Percentiles rank a stretch among this genome's conserved stretches.
Evolutionary conservation across 2,113 vertebrate species (phyloP).

Genomic region (Rhinoptilus africanus): DNA sequence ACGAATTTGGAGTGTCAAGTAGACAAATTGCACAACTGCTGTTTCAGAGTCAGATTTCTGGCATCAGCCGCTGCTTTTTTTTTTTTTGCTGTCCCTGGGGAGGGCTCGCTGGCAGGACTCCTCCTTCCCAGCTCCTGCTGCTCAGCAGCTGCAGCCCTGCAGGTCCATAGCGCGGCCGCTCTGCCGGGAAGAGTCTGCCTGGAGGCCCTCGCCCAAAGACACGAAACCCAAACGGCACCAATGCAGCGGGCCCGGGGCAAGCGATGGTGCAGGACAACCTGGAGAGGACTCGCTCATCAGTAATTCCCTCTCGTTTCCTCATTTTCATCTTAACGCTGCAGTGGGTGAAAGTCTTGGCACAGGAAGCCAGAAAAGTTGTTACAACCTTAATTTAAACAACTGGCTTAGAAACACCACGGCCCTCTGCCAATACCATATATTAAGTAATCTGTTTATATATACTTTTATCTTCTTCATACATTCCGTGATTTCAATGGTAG

Average conservation of each 20-base stretch:
- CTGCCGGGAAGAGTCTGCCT: rapidly evolving
- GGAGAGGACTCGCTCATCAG: not conserved
- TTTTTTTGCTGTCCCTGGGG: not conserved
- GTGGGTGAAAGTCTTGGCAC: not conserved
- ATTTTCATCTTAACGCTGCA: not conserved
- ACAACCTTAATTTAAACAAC: not conserved
- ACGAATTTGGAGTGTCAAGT: not conserved
- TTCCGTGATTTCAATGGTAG: not conserved
- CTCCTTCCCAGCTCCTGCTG: not conserved
- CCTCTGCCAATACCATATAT: not conserved
- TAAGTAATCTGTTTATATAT: not conserved
- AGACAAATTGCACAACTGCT: not conserved
- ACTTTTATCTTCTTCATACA: not conserved
- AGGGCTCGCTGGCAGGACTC: not conserved
- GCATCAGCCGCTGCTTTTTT: not conserved
- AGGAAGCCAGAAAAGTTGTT: not conserved
- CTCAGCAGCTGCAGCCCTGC: not conserved
- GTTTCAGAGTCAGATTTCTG: not conserved
- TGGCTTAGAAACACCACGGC: not conserved
- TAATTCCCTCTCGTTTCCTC: not conserved
- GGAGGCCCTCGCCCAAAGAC: not conserved
- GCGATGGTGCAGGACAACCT: rapidly evolving
- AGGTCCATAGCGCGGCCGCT: not conserved
- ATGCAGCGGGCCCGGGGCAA: rapidly evolving
- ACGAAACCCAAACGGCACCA: not conserved